These are phyloP conservation scores for Agrochola circellaris DNA, from an alignment of 2,888 invertebrate genomes.

Conservation along the genomic window DNA sequence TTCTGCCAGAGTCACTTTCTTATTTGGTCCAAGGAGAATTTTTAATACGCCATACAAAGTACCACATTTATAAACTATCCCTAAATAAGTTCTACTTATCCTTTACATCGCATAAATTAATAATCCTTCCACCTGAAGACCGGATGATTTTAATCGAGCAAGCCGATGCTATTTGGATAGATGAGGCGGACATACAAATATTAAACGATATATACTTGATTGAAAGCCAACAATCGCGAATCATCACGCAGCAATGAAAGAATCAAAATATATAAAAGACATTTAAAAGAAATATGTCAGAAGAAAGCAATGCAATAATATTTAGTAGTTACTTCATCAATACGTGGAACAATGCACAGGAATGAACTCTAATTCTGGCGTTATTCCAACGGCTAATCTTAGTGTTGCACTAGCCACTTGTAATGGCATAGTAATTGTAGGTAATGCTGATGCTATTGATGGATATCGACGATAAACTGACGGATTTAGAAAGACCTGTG, in stretches of 20 bases:
- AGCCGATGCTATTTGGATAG: not conserved
- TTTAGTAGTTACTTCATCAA: not conserved
- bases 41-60: not conserved
- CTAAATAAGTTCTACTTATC: not conserved
- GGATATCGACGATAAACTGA: constrained; percentile 11
- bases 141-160: not conserved
- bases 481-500: constrained; percentile 19
- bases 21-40: not conserved
- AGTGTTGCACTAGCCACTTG: constrained; percentile 29
- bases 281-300: not conserved
- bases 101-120: not conserved
- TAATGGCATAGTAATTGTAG: constrained; percentile 15
- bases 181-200: not conserved
- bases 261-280: not conserved
- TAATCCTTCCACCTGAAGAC: not conserved
- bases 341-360: constrained; percentile 41
- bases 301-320: constrained; percentile 18
- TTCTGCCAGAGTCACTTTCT: not conserved
- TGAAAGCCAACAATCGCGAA: constrained; percentile 1
- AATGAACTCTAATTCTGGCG: constrained; percentile 39
- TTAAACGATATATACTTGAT: not conserved
- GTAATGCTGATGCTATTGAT: constrained; percentile 14
- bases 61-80: not conserved
- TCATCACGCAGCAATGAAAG: not conserved
- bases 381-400: constrained; percentile 54